Evolutionary conservation across 2,113 vertebrate genomes (phyloP).

Genomic region (Pelusios castaneus): DNA sequence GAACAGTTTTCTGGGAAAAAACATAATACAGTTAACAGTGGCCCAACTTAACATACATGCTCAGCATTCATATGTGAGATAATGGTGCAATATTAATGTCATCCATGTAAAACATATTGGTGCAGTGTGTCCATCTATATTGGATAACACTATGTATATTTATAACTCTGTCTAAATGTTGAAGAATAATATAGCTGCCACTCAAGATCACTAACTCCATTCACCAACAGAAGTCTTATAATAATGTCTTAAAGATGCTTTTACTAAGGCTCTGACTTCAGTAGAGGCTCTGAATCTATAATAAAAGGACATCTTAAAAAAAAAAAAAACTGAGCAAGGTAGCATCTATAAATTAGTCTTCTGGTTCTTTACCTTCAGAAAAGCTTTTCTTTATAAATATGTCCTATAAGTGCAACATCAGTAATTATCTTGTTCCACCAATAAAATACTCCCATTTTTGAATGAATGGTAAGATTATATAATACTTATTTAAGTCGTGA

Average conservation of each 20-base stretch:
- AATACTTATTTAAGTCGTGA: background rate
- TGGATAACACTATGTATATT: background rate
- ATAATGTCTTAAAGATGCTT: background rate
- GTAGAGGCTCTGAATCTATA: background rate
- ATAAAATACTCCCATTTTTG: background rate
- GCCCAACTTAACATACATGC: no score
- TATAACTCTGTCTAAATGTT: background rate
- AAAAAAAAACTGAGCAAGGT: background rate
- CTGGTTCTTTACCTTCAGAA: background rate
- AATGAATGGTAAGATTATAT: no score
- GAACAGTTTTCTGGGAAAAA: no score
- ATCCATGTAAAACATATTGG: no score
- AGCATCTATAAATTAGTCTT: background rate
- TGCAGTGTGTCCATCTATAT: background rate
- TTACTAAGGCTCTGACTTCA: background rate
- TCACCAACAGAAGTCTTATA: background rate
- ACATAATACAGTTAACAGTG: no score
- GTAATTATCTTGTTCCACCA: background rate
- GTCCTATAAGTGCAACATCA: background rate
- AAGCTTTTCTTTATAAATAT: constrained; percentile 13
- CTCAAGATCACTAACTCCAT: constrained; percentile 30
- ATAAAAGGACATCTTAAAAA: background rate
- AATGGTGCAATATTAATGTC: no score
- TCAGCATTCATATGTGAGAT: no score
- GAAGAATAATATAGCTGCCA: constrained; percentile 35